Conservation (phyloP, 2,888 invertebrate species). For the Synanthedon formicaeformis region DNA sequence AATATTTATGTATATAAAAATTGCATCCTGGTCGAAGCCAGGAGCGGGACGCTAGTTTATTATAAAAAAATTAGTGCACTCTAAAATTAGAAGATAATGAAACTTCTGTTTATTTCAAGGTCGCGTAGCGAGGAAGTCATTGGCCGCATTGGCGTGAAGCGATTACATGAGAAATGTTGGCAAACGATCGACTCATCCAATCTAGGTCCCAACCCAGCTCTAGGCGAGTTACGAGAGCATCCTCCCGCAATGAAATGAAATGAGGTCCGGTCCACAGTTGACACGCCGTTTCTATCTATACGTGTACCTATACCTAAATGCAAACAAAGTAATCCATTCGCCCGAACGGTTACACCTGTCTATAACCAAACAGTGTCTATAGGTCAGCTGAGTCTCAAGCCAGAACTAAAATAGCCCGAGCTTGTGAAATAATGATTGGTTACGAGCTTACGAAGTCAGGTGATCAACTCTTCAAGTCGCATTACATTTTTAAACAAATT, state of each 20-base stretch:
- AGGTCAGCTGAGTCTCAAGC: slow-evolving; percentile 23
- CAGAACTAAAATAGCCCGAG: slow-evolving; percentile 57
- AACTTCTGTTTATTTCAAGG: slow-evolving; percentile 3
- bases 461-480: background rate
- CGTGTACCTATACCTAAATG: no score
- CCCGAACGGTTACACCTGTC: slow-evolving; percentile 4
- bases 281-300: slow-evolving; percentile 4
- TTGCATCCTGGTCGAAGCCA: no score
- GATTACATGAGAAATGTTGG: slow-evolving; percentile 28
- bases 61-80: background rate
- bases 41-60: no score
- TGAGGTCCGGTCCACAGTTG: slow-evolving; percentile 12
- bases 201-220: slow-evolving; percentile 30
- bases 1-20: no score
- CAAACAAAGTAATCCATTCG: slow-evolving; percentile 9
- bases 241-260: slow-evolving; percentile 1
- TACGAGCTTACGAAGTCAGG: background rate
- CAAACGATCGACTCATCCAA: slow-evolving; percentile 26
- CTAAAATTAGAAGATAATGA: background rate
- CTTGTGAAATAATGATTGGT: slow-evolving; percentile 31
- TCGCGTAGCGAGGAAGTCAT: slow-evolving; percentile 2
- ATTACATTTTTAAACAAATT: background rate
- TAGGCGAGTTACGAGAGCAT: slow-evolving; percentile 8
- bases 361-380: slow-evolving; percentile 23
- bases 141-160: slow-evolving; percentile 8